These are phyloP conservation scores for Leptoteleia sp. DNA, from an alignment of 1,140 invertebrate genomes.

Conservation along the genomic window DNA sequence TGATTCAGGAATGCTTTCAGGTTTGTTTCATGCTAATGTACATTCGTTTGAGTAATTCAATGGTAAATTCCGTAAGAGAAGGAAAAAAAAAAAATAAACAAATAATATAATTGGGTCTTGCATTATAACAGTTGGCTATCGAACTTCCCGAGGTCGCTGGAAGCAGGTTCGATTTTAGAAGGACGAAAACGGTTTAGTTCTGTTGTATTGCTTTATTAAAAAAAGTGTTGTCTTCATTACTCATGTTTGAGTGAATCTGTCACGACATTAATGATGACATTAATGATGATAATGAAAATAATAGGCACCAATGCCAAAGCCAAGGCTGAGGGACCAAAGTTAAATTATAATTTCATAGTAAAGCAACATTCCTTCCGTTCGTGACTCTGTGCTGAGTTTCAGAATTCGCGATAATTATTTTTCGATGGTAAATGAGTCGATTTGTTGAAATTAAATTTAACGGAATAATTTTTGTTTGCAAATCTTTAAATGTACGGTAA, in stretches of 20 bases:
- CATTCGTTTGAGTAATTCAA: slow-evolving; percentile 2
- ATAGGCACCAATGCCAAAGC: slow-evolving; percentile 54
- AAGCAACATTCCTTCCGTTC: slow-evolving; percentile 10
- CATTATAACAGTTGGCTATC: slow-evolving; percentile 25
- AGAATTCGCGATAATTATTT: too few species aligned
- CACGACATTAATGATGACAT: slow-evolving; percentile 17
- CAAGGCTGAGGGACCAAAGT: slow-evolving; percentile 25
- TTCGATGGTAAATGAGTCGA: too few species aligned
- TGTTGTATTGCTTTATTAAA: too few species aligned
- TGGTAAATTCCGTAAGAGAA: neutral
- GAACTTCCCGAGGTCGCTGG: slow-evolving; percentile 18
- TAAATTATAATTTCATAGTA: slow-evolving; percentile 18
- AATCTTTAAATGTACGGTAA: too few species aligned
- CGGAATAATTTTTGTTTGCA: too few species aligned
- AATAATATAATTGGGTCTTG: slow-evolving; percentile 14
- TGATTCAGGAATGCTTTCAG: slow-evolving; percentile 15
- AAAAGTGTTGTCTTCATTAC: slow-evolving; percentile 24
- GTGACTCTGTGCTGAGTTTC: too few species aligned
- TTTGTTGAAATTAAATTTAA: too few species aligned
- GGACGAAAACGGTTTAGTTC: slow-evolving; percentile 24
- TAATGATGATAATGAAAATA: too few species aligned
- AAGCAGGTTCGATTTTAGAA: slow-evolving; percentile 19
- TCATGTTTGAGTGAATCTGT: slow-evolving; percentile 21
- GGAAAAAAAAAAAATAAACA: too few species aligned
- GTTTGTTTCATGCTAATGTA: slow-evolving; percentile 4